Evolutionary conservation across 2,113 vertebrate species (phyloP).

Genomic region (Upupa epops): DNA sequence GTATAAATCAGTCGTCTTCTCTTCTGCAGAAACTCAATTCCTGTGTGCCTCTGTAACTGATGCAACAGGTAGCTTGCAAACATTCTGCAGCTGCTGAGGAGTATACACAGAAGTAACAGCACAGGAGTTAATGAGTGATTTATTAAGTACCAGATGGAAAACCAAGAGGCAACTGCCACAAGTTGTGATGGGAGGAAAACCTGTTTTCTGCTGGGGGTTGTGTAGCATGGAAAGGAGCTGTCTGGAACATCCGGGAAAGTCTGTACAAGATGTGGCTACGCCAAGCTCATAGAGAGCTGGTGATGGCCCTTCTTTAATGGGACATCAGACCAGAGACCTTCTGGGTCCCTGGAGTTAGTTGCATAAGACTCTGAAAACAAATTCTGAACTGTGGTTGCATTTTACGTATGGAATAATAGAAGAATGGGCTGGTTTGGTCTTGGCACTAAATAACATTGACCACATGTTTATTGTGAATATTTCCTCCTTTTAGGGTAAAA

Average conservation of each 20-base stretch:
- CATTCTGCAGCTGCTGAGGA: background rate
- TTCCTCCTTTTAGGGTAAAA: conserved; percentile 85
- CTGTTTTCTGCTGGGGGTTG: background rate
- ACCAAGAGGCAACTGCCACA: background rate
- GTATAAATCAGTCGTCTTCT: background rate
- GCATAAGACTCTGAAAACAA: background rate
- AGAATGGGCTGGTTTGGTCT: background rate
- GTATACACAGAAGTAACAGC: background rate
- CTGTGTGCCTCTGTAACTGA: background rate
- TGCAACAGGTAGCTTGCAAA: background rate
- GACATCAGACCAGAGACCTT: background rate
- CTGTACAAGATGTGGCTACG: too few species aligned
- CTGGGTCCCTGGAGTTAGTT: background rate
- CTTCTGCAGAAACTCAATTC: background rate
- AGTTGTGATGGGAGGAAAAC: background rate
- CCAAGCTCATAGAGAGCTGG: background rate
- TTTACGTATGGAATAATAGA: background rate
- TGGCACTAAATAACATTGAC: background rate
- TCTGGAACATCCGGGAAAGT: background rate
- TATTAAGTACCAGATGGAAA: background rate
- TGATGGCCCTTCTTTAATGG: too few species aligned
- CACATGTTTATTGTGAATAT: background rate
- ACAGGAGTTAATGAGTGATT: background rate
- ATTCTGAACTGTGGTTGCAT: background rate
- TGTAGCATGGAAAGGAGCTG: background rate